These are phyloP conservation scores for Hesperia comma DNA, from an alignment of 2,888 invertebrate species.

Conservation along the genomic window DNA sequence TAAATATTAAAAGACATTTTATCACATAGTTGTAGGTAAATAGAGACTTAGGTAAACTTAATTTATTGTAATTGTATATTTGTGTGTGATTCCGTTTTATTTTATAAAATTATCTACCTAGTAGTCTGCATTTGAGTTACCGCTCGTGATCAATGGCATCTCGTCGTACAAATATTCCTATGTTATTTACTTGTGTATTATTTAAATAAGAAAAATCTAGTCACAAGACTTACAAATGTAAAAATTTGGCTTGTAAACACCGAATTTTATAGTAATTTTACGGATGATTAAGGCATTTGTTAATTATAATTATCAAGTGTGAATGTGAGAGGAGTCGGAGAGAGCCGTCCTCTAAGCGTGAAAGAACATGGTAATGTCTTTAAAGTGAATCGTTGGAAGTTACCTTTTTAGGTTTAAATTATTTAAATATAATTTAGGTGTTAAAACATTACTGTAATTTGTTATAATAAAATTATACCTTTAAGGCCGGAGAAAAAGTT, in stretches of 20 bases:
- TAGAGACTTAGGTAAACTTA: constrained; percentile 51
- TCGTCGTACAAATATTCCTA: constrained; percentile 85
- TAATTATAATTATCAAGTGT: constrained; percentile 49
- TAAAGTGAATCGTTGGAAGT: constrained; percentile 67
- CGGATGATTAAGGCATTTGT: constrained; percentile 70
- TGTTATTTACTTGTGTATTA: constrained; percentile 82
- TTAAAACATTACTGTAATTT: constrained; percentile 75
- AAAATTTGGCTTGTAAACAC: constrained; percentile 73
- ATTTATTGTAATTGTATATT: constrained; percentile 77
- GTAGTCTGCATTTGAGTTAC: constrained; percentile 84
- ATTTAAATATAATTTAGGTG: constrained; percentile 73
- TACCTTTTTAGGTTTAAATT: constrained; percentile 80
- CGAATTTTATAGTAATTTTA: constrained; percentile 76
- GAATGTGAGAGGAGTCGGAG: constrained; percentile 20
- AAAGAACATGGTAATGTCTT: constrained; percentile 31
- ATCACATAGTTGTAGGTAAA: constrained; percentile 64
- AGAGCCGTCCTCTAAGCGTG: constrained; percentile 26
- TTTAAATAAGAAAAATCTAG: constrained; percentile 82
- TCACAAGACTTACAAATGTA: constrained; percentile 83
- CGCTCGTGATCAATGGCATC: constrained; percentile 84
- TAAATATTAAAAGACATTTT: constrained; percentile 57
- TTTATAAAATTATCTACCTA: constrained; percentile 75
- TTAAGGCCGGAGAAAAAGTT: constrained; percentile 77
- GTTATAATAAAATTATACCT: constrained; percentile 67
- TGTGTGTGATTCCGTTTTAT: constrained; percentile 79